phyloP scores from a whole-genome alignment of 2,888 invertebrate species.

The Polydrusus cervinus region DNA sequence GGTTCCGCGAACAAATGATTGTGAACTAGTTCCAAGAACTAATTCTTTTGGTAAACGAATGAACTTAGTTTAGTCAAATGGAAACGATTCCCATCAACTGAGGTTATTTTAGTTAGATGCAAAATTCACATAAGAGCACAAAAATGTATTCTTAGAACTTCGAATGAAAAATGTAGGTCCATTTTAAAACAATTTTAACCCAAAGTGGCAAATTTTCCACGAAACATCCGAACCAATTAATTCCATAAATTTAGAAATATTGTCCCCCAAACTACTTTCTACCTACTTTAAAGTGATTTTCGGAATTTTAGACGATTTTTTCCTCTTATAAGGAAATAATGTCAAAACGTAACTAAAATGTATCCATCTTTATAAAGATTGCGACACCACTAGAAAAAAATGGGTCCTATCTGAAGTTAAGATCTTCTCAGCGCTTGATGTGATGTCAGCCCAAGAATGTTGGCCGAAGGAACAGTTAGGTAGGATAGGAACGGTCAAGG shows the following conservation, averaged over 20 bases:
- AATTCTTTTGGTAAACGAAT: too few relatives aligned
- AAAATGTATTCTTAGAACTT: not conserved
- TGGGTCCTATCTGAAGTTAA: constrained; percentile 46
- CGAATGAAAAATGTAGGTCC: not conserved
- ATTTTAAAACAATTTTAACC: not conserved
- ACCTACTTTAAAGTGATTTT: constrained; percentile 42
- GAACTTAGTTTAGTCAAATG: too few relatives aligned
- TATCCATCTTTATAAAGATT: constrained; percentile 40
- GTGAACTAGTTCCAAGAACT: too few relatives aligned
- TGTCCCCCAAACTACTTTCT: not conserved
- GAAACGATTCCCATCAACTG: too few relatives aligned
- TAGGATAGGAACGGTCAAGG: constrained; percentile 25
- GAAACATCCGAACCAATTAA: constrained; percentile 31
- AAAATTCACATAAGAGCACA: too few relatives aligned
- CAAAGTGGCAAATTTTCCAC: not conserved
- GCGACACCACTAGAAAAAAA: constrained; percentile 47
- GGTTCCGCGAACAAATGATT: too few relatives aligned
- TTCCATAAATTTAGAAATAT: constrained; percentile 3
- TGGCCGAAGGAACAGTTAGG: constrained; percentile 52
- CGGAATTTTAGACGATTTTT: constrained; percentile 33
- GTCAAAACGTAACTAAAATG: constrained; percentile 32
- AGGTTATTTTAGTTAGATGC: too few relatives aligned
- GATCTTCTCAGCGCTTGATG: constrained; percentile 52
- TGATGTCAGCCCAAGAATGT: constrained; percentile 52
- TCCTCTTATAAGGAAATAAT: constrained; percentile 33